Evolutionary conservation across 2,888 invertebrate species (phyloP), one percentile per base, ranked within the genome.

Genomic region (Strigamia maritima): DNA sequence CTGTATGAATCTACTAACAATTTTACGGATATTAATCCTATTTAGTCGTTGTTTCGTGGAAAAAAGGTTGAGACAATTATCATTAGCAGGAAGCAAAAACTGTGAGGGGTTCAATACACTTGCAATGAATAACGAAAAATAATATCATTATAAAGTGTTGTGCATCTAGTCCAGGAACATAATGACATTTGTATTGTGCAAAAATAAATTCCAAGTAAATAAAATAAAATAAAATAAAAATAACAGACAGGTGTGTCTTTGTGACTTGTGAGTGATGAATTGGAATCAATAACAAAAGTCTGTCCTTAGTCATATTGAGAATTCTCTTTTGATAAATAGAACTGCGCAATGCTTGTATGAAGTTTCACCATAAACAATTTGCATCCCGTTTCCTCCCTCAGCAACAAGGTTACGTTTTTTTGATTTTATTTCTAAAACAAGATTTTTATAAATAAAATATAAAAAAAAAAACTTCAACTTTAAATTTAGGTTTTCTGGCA

Each of bases 381-480:
- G 24, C 70, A 70, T 70, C 70, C 70, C 70, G 70, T 70, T 70
- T 70, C 70, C 70, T 70, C 70, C 70, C 70, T 70, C 24, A 70
- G 26, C 70, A 26, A 26, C 70, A 70, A 70, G 70, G 28, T 70
- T 70, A 70, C 26, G 28, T 28, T 28, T 70, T n/a, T 70, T 70
- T 28, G 19, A 16, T 60, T 24, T 60, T 60, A 16, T n/a, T 0
- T 19, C 22, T 60, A 19, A 49, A 49, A 49, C 22, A 22, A 19
- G 24, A 44, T n/a, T n/a, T 3, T 54, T n/a, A 19, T 54, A n/a
- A 70, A 70, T 70, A 70, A 70, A 28, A 70, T 70, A 70, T 70
- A 70, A 70, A 28, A 70, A 28, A 2, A 35, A 35, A 35, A 35
- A 35, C 35, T 6, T 35, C 0, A 4, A 10, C 24, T 28, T 54